Percentiles rank a stretch among this genome's conserved stretches.
Evolutionary conservation across 2,113 vertebrate species (phyloP).

Genomic region (Stercorarius parasiticus): DNA sequence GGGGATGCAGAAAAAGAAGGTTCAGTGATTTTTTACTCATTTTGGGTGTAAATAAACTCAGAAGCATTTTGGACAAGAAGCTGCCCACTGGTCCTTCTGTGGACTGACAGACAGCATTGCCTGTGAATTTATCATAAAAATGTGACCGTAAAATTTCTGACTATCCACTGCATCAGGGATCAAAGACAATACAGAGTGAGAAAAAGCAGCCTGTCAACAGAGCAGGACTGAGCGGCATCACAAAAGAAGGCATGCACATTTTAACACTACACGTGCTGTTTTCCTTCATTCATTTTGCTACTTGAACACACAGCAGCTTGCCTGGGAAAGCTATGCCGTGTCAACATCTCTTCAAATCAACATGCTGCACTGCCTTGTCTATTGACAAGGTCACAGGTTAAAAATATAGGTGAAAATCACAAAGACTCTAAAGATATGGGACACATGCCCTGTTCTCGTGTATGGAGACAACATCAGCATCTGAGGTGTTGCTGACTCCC

Average conservation of each 20-base stretch:
- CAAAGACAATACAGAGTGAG: not conserved
- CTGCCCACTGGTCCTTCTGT: not conserved
- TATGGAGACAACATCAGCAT: not conserved
- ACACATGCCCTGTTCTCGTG: fast-evolving
- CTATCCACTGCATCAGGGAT: not conserved
- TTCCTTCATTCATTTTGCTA: not conserved
- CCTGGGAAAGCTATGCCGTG: not conserved
- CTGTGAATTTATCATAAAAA: not conserved
- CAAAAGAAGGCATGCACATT: not conserved
- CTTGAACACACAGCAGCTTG: not conserved
- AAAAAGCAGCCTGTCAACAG: not conserved
- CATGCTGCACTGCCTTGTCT: not conserved
- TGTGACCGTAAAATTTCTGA: not conserved
- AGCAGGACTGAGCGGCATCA: not conserved
- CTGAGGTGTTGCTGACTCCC: not conserved
- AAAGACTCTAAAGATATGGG: not conserved
- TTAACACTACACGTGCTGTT: not conserved
- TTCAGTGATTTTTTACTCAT: not conserved
- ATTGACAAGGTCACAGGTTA: not conserved
- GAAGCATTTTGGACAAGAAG: not conserved
- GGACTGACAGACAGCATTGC: not conserved
- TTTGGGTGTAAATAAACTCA: not conserved
- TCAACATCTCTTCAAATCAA: not conserved
- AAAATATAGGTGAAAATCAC: not conserved
- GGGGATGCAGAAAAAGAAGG: not conserved